phyloP scores from a whole-genome alignment of 2,113 vertebrate genomes.

The Gadus chalcogrammus region DNA sequence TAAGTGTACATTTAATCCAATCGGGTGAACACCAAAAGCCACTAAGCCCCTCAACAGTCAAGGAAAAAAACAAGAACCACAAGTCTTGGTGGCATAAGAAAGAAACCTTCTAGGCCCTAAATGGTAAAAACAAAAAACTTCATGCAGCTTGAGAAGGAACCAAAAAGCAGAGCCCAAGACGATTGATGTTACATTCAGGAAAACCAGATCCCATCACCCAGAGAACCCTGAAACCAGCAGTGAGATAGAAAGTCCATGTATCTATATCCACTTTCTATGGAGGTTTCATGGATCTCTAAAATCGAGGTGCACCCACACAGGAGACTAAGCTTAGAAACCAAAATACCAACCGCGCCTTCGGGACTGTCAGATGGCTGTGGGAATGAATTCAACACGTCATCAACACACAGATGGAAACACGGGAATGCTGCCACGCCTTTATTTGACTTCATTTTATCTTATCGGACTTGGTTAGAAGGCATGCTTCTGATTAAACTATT shows the following conservation, averaged over 20 bases:
- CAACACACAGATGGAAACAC: constrained; percentile 10
- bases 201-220: constrained; percentile 29
- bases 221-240: constrained; percentile 31
- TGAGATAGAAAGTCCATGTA: constrained; percentile 1
- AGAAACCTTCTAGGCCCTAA: neutral
- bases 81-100: neutral
- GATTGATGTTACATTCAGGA: constrained; percentile 9
- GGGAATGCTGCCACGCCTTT: neutral
- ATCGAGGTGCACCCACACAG: constrained; percentile 32
- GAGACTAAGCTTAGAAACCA: constrained; percentile 45
- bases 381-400: constrained; percentile 62
- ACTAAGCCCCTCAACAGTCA: no score
- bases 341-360: constrained; percentile 76
- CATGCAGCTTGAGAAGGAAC: constrained; percentile 46
- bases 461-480: no score
- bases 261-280: neutral
- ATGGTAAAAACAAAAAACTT: neutral
- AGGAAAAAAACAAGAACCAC: neutral
- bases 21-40: no score
- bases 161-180: constrained; percentile 31
- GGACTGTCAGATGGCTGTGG: constrained; percentile 72
- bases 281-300: neutral
- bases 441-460: neutral
- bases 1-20: no score
- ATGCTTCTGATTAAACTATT: no score